phyloP scores from a whole-genome alignment of 2,113 vertebrate species.

The Panthera tigris region DNA sequence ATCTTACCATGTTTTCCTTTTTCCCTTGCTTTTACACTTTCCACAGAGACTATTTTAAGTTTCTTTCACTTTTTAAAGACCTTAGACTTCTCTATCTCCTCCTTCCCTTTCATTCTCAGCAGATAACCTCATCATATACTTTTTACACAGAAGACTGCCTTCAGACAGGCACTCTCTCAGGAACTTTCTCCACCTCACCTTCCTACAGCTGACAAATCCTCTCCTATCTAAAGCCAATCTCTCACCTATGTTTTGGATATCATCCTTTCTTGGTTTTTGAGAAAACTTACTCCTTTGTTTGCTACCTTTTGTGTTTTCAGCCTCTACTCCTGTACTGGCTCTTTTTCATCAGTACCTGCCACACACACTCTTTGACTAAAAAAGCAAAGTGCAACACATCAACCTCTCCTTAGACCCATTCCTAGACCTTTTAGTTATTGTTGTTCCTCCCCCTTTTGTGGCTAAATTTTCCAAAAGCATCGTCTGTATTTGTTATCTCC shows the following conservation, averaged over 20 bases:
- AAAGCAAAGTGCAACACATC: neutral
- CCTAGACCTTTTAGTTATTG: neutral
- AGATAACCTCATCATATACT: neutral
- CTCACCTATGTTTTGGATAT: neutral
- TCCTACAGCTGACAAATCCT: neutral
- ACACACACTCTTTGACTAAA: neutral
- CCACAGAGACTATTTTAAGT: neutral
- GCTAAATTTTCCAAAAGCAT: neutral
- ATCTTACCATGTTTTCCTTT: neutral
- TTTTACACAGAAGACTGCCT: neutral
- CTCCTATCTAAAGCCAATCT: neutral
- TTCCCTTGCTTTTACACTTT: neutral
- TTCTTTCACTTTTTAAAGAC: neutral
- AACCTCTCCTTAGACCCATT: neutral
- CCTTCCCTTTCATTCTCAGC: neutral
- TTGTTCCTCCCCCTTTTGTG: neutral
- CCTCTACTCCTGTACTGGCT: neutral
- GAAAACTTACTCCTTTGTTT: neutral
- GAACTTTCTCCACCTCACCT: neutral
- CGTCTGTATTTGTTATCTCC: neutral
- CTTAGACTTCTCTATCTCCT: neutral
- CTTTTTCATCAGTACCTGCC: neutral
- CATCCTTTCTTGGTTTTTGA: neutral
- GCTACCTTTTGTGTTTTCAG: neutral
- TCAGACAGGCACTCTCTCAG: neutral